Conservation (phyloP, 2,888 invertebrate genomes). For the Drosophila anceps region DNA sequence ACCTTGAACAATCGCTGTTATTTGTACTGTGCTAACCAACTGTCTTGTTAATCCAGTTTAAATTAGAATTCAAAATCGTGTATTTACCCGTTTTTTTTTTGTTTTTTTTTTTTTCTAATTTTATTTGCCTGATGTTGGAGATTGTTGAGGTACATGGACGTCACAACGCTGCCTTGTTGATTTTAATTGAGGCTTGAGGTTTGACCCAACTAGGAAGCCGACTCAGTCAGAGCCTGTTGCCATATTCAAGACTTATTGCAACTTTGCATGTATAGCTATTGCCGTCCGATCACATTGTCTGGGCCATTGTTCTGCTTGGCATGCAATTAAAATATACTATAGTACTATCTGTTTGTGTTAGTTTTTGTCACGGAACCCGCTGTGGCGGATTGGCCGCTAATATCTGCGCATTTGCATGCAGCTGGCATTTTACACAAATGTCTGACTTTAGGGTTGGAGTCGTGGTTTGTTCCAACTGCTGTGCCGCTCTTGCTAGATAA, state of each 20-base stretch:
- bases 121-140: neutral
- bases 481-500: slow-evolving; percentile 14
- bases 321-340: slow-evolving; percentile 70
- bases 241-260: slow-evolving; percentile 43
- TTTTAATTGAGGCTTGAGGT: slow-evolving; percentile 1
- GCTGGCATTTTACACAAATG: slow-evolving; percentile 75
- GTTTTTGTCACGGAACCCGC: slow-evolving; percentile 43
- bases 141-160: slow-evolving; percentile 10
- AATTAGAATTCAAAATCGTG: slow-evolving; percentile 28
- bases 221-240: slow-evolving; percentile 5
- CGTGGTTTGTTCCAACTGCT: slow-evolving; percentile 24
- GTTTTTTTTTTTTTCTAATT: neutral
- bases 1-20: slow-evolving; percentile 34
- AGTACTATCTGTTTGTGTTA: slow-evolving; percentile 29
- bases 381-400: slow-evolving; percentile 43
- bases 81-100: neutral
- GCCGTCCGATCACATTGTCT: slow-evolving; percentile 36
- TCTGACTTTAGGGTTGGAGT: slow-evolving; percentile 47
- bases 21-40: slow-evolving; percentile 12
- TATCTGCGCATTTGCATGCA: slow-evolving; percentile 71
- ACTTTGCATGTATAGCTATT: slow-evolving; percentile 37
- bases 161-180: neutral
- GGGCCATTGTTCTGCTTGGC: slow-evolving; percentile 66
- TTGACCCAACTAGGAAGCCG: slow-evolving; percentile 32
- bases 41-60: slow-evolving; percentile 26